phyloP scores from a whole-genome alignment of 2,113 vertebrate species.

The Penelope pileata region DNA sequence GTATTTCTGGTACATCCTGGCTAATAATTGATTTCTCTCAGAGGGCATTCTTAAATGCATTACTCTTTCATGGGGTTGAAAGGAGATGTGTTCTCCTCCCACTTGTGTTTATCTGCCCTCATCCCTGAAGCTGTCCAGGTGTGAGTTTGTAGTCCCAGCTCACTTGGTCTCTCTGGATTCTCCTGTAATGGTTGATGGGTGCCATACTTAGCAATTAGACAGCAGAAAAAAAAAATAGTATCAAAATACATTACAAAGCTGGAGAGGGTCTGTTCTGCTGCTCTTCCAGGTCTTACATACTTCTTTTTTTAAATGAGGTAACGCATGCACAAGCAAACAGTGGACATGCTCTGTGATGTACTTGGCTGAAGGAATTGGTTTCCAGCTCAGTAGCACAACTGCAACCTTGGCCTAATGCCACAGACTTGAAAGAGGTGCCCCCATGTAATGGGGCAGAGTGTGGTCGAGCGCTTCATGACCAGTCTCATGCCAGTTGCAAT shows the following conservation, averaged over 20 bases:
- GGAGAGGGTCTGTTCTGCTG: neutral
- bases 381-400: neutral
- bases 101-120: neutral
- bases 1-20: neutral
- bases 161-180: neutral
- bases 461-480: neutral
- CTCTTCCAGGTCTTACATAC: neutral
- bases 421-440: neutral
- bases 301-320: neutral
- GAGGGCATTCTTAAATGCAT: neutral
- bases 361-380: neutral
- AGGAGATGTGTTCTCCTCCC: neutral
- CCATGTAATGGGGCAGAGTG: neutral
- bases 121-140: neutral
- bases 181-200: neutral
- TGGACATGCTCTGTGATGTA: neutral
- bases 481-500: rapidly evolving
- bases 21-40: neutral
- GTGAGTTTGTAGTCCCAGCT: neutral
- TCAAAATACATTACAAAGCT: neutral
- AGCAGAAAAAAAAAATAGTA: neutral
- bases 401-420: neutral
- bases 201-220: neutral
- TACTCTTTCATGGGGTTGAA: neutral
- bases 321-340: neutral